Conservation (phyloP, 2,888 invertebrate species). For the Cartodere bifasciata region DNA sequence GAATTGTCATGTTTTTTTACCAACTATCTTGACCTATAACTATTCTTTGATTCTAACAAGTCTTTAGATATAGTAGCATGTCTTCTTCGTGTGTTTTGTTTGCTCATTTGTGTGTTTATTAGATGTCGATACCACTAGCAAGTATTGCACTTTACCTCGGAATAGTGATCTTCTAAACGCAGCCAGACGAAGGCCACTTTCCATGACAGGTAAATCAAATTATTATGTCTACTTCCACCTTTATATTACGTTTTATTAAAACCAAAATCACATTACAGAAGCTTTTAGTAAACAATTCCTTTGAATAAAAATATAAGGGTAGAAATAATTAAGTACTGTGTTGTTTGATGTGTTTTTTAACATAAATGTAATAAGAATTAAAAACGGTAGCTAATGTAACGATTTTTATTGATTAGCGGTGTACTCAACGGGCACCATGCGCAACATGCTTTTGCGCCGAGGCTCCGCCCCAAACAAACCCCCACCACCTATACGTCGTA, state of each 20-base stretch:
- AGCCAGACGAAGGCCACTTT: conserved; percentile 45
- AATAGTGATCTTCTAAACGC: conserved; percentile 39
- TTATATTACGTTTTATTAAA: too few species aligned
- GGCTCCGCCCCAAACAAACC: conserved; percentile 48
- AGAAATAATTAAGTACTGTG: too few species aligned
- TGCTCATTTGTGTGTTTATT: conserved; percentile 29
- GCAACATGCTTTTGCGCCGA: conserved; percentile 40
- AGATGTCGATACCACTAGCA: conserved; percentile 44
- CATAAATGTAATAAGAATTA: conserved; percentile 5
- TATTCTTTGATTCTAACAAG: too few species aligned
- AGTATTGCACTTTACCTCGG: conserved; percentile 41
- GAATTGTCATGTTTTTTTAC: too few species aligned
- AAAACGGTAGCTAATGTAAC: background rate
- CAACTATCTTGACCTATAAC: too few species aligned
- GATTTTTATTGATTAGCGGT: conserved; percentile 18
- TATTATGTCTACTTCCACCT: too few species aligned
- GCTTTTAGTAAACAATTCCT: too few species aligned
- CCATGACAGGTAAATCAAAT: conserved; percentile 52
- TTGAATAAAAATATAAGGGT: too few species aligned
- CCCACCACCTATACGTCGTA: conserved; percentile 72
- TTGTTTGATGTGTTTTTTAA: too few species aligned
- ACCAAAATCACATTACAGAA: too few species aligned
- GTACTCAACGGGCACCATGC: conserved; percentile 28
- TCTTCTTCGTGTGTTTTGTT: conserved; percentile 25
- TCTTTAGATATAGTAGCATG: too few species aligned